Conservation (phyloP, 2,888 invertebrate species). For the Meloe dianella region DNA sequence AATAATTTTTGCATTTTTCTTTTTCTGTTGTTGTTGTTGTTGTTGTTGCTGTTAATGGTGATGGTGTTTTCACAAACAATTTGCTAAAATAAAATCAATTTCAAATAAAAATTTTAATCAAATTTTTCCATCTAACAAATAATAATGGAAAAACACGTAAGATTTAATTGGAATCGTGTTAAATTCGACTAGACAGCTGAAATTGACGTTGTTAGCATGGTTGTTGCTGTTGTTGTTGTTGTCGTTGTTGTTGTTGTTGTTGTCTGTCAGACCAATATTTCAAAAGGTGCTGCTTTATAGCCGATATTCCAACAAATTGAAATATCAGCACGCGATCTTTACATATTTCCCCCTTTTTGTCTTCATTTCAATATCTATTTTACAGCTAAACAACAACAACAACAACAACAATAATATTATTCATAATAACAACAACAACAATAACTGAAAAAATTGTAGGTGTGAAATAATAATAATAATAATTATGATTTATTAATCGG, state of each 20-base stretch:
- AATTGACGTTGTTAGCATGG: conserved; percentile 7
- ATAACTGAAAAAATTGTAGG: background rate
- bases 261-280: conserved; percentile 6
- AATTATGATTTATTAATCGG: background rate
- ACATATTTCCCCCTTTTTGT: background rate
- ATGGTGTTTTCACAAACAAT: no score
- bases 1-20: background rate
- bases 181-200: background rate
- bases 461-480: conserved; percentile 6
- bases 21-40: background rate
- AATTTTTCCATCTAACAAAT: background rate
- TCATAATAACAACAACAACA: no score
- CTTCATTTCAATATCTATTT: background rate
- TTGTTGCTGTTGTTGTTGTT: background rate
- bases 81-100: no score
- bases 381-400: background rate
- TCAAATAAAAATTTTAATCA: no score
- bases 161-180: conserved; percentile 5
- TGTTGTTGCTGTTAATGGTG: no score
- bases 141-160: background rate
- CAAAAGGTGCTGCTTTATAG: conserved; percentile 8
- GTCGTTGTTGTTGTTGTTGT: no score
- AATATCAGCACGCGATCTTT: conserved; percentile 33
- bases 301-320: conserved; percentile 26
- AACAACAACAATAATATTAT: background rate